Evolutionary conservation across 2,113 vertebrate species (phyloP), one percentile per base, ranked within the genome.

Genomic region (Rhineura floridana): DNA sequence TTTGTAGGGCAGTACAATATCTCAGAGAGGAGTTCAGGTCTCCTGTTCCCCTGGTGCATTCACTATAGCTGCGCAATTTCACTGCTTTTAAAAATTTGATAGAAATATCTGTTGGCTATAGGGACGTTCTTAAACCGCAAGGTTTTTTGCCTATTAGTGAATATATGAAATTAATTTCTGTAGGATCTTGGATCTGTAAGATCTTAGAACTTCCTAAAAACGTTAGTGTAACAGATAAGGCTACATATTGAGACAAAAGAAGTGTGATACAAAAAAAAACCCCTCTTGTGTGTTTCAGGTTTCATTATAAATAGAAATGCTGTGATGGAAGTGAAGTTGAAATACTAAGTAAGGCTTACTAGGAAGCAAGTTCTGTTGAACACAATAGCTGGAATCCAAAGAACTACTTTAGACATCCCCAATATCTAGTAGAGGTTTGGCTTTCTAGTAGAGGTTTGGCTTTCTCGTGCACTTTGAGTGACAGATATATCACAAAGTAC

Each of bases 181-280:
- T 88, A 55, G 42, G 25, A 44, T 42, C 39, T 39, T 42, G 23
- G 11, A 72, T 73, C 90, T 67, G 62, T 88, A 55, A 55, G 25
- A 44, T 42, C 39, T 39, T 42, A 12, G 11, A 72, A 77, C 88
- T 84, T 90, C 44, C 33, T 19, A 63, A n/a, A 33, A 76, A 17
- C 30, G 46, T 36, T 42, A 28, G 6, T 50, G n/a, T 89, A 83
- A 83, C 69, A 93, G 83, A 87, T 63, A 50, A 0, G 48, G 52
- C 48, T 12, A 33, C 65, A 69, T n/a, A 87, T 86, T 93, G 92
- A 80, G 42, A 83, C n/a, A 33, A 0, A 39, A 69, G 59, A 17
- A 69, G 72, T 84, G 81, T 85, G 88, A 76, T 89, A 93, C 82
- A 83, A 65, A 90, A n/a, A n/a, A n/a, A n/a, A n/a, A n/a, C n/a